These are phyloP conservation scores for Apus apus DNA, from an alignment of 2,113 vertebrate genomes.

Conservation along the genomic window DNA sequence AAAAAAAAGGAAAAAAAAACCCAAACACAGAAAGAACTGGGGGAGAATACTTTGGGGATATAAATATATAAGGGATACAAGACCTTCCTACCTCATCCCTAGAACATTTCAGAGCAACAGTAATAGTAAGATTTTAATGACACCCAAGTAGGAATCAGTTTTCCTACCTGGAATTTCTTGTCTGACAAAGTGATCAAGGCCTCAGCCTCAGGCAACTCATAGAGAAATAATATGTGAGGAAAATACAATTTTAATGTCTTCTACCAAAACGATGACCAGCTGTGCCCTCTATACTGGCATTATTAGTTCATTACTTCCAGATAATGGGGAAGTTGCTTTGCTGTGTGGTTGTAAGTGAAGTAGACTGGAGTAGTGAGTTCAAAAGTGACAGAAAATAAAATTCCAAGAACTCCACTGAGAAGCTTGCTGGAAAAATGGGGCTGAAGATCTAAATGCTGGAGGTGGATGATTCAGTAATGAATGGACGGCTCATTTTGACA, in stretches of 20 bases:
- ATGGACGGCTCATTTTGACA: conserved; percentile 64
- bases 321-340: conserved; percentile 61
- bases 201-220: background rate
- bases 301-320: conserved; percentile 55
- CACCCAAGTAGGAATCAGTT: background rate
- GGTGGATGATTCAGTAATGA: conserved; percentile 62
- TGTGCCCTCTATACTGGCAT: background rate
- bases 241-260: conserved; percentile 39
- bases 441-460: conserved; percentile 50
- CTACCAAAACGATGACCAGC: conserved; percentile 19
- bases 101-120: conserved; percentile 7
- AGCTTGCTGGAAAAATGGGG: conserved; percentile 42
- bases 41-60: background rate
- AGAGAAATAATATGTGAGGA: background rate
- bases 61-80: background rate
- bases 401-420: conserved; percentile 49
- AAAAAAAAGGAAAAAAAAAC: background rate
- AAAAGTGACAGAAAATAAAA: conserved; percentile 33
- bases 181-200: conserved; percentile 30
- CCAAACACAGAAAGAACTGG: background rate
- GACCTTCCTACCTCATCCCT: conserved; percentile 32
- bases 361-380: conserved; percentile 42
- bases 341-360: conserved; percentile 39
- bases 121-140: conserved; percentile 45
- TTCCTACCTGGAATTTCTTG: conserved; percentile 12